phyloP scores from a whole-genome alignment of 2,888 invertebrate genomes.

The Microchrysa polita region DNA sequence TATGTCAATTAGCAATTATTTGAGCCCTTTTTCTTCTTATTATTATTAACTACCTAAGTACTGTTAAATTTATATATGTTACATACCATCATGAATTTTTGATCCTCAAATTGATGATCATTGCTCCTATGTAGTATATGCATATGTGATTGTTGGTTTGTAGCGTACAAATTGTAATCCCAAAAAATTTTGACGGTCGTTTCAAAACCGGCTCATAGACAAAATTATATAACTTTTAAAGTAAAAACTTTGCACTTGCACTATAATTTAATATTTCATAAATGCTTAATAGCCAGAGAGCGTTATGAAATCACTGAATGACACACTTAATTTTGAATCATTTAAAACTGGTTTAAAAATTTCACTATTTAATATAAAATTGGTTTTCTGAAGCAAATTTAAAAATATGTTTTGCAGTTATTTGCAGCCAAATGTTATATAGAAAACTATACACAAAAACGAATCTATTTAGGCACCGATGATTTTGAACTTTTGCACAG shows the following conservation, averaged over 20 bases:
- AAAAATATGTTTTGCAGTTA: no score
- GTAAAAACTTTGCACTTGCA: no score
- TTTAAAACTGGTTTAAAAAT: no score
- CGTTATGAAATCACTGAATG: no score
- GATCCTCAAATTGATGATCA: slow-evolving; percentile 64
- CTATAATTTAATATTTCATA: no score
- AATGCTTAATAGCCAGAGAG: no score
- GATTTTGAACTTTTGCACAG: background rate
- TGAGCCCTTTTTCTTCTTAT: background rate
- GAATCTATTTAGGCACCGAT: slow-evolving; percentile 7
- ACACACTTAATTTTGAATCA: no score
- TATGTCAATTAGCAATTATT: no score
- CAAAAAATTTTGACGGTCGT: slow-evolving; percentile 41
- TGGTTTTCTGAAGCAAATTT: no score
- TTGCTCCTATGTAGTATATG: slow-evolving; percentile 64
- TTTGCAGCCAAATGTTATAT: background rate
- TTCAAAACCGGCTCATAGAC: slow-evolving; percentile 4
- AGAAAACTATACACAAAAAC: background rate
- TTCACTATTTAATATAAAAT: no score
- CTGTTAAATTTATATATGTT: background rate
- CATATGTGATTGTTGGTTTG: slow-evolving; percentile 55
- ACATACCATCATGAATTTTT: slow-evolving; percentile 65
- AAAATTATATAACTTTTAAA: no score
- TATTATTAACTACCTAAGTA: background rate
- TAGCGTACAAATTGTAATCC: slow-evolving; percentile 38